Evolutionary conservation across 1,140 invertebrate genomes (phyloP).

Genomic region (Phymorhynchus buccinoides): DNA sequence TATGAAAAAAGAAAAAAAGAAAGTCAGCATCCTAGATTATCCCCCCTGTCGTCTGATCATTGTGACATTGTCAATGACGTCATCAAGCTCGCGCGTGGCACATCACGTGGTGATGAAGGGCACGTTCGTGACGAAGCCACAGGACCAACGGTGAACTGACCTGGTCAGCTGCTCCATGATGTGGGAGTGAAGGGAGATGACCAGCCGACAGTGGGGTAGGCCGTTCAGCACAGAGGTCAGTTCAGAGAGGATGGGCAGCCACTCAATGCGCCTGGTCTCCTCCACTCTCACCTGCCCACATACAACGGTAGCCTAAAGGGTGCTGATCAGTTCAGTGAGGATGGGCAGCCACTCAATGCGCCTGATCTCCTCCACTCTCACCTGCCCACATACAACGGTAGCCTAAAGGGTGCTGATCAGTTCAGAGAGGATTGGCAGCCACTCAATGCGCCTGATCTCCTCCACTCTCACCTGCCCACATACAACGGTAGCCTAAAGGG

Average conservation of each 20-base stretch:
- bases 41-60: too few relatives aligned
- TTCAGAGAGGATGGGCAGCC: background rate
- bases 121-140: too few relatives aligned
- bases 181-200: constrained; percentile 12
- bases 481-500: too few relatives aligned
- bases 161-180: background rate
- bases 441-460: background rate
- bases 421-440: background rate
- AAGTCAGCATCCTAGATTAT: too few relatives aligned
- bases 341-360: background rate
- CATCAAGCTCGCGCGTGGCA: too few relatives aligned
- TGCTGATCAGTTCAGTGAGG: background rate
- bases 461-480: constrained; percentile 14
- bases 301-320: too few relatives aligned
- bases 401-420: background rate
- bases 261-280: background rate
- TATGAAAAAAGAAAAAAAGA: too few relatives aligned
- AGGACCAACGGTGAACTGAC: too few relatives aligned
- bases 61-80: too few relatives aligned
- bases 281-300: constrained; percentile 14
- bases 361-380: background rate
- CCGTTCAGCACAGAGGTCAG: background rate
- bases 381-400: background rate
- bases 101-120: too few relatives aligned
- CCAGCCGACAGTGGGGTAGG: background rate